A percentile compares a stretch with the other conserved stretches of the same genome.
These are phyloP conservation scores for Steinernema hermaphroditum DNA, from an alignment of 2,888 invertebrate genomes.

Conservation along the genomic window DNA sequence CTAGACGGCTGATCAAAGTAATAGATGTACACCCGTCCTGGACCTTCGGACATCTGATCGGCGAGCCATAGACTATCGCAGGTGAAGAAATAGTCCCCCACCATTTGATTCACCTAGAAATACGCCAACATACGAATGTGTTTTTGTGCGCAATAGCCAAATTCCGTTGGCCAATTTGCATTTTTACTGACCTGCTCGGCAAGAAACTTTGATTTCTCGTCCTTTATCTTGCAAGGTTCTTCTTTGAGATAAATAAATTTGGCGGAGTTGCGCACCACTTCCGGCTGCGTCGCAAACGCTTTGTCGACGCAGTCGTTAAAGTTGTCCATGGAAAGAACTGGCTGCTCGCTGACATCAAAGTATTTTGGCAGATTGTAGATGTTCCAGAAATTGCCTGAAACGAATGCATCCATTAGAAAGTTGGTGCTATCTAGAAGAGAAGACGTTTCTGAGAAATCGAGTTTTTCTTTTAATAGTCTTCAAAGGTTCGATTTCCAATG, in stretches of 20 bases:
- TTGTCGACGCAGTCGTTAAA: conserved; percentile 58
- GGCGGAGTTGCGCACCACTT: conserved; percentile 59
- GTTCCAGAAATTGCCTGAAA: conserved; percentile 64
- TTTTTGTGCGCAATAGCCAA: too few relatives aligned
- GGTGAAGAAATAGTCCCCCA: conserved; percentile 87
- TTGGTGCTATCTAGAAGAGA: too few relatives aligned
- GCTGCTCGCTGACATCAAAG: conserved; percentile 59
- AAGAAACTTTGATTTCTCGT: conserved; percentile 50
- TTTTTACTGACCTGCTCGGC: conserved; percentile 55
- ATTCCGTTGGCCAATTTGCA: not conserved
- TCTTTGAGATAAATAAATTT: conserved; percentile 56
- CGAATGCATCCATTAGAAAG: conserved; percentile 17
- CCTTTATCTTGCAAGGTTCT: conserved; percentile 41
- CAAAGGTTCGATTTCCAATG: too few relatives aligned
- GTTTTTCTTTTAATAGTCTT: too few relatives aligned
- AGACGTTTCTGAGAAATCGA: too few relatives aligned
- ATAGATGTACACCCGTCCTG: conserved; percentile 61
- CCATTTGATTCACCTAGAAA: conserved; percentile 62
- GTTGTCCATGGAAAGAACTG: conserved; percentile 49
- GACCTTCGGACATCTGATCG: conserved; percentile 41
- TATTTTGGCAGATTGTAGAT: conserved; percentile 64
- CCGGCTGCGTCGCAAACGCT: conserved; percentile 59
- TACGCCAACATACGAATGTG: too few relatives aligned
- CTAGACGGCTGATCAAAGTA: conserved; percentile 65
- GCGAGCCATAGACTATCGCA: conserved; percentile 59